Evolutionary conservation across 2,113 vertebrate genomes (phyloP).

Genomic region (Platichthys stellatus): DNA sequence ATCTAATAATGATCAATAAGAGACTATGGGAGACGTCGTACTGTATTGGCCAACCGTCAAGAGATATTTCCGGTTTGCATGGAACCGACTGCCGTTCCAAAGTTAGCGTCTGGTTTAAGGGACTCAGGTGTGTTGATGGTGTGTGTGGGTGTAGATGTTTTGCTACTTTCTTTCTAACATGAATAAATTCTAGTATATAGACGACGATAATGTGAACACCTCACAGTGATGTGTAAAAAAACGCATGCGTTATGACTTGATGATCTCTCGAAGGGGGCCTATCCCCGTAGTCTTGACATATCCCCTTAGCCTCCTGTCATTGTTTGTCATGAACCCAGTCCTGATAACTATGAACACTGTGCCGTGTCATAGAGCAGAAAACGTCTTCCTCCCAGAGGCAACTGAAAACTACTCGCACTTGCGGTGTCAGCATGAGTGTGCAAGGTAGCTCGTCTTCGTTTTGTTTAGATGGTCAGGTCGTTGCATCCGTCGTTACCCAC

Average conservation of each 20-base stretch:
- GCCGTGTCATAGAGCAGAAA: constrained; percentile 76
- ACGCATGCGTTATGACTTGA: constrained; percentile 80
- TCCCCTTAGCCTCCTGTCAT: constrained; percentile 65
- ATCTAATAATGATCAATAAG: constrained; percentile 39
- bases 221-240: constrained; percentile 79
- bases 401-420: constrained; percentile 73
- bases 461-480: constrained; percentile 63
- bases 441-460: constrained; percentile 71
- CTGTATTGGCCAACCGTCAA: constrained; percentile 44
- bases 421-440: constrained; percentile 76
- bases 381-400: constrained; percentile 79
- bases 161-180: constrained; percentile 72
- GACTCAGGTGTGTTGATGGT: constrained; percentile 76
- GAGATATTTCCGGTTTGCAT: constrained; percentile 78
- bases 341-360: constrained; percentile 78
- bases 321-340: constrained; percentile 70
- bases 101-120: constrained; percentile 67
- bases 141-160: constrained; percentile 74
- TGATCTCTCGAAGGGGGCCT: constrained; percentile 60
- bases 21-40: constrained; percentile 33
- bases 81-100: constrained; percentile 77
- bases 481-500: constrained; percentile 55
- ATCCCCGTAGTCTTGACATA: constrained; percentile 60
- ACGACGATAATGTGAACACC: constrained; percentile 79
- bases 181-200: constrained; percentile 77